A percentile compares a stretch with the other conserved stretches of the same genome.
phyloP scores from a whole-genome alignment of 2,888 invertebrate genomes.

The Steromphala cineraria region DNA sequence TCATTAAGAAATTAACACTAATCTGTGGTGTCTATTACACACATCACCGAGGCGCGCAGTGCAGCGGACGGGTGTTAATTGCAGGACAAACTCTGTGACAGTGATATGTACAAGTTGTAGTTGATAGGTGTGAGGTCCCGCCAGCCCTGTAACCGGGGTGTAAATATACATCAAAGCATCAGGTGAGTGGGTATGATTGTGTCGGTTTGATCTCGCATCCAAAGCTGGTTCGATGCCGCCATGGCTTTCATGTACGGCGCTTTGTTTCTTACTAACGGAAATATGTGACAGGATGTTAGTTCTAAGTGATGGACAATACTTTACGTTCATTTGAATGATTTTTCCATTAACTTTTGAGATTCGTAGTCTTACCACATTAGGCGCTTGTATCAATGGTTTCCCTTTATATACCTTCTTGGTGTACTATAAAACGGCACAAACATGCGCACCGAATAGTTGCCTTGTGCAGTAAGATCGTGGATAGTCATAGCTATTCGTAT shows the following conservation, averaged over 20 bases:
- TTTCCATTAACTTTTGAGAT: too few species aligned
- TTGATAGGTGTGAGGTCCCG: neutral
- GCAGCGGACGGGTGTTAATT: neutral
- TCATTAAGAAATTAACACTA: constrained; percentile 17
- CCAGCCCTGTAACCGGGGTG: neutral
- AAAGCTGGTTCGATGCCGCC: neutral
- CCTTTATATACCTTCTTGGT: too few species aligned
- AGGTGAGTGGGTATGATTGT: neutral
- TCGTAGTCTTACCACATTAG: too few species aligned
- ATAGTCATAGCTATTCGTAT: too few species aligned
- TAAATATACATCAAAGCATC: neutral
- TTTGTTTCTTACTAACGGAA: too few species aligned
- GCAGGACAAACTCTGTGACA: neutral
- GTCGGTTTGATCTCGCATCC: neutral
- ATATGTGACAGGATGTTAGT: too few species aligned
- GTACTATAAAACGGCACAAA: too few species aligned
- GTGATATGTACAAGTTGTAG: neutral
- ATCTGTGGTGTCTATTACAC: constrained; percentile 1
- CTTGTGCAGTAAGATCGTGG: too few species aligned
- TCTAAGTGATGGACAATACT: too few species aligned
- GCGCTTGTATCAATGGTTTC: too few species aligned
- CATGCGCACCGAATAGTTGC: too few species aligned
- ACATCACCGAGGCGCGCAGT: neutral
- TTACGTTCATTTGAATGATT: too few species aligned
- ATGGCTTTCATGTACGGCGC: neutral